These are phyloP conservation scores for Eilema sororculum DNA, from an alignment of 2,888 invertebrate genomes.

Conservation along the genomic window DNA sequence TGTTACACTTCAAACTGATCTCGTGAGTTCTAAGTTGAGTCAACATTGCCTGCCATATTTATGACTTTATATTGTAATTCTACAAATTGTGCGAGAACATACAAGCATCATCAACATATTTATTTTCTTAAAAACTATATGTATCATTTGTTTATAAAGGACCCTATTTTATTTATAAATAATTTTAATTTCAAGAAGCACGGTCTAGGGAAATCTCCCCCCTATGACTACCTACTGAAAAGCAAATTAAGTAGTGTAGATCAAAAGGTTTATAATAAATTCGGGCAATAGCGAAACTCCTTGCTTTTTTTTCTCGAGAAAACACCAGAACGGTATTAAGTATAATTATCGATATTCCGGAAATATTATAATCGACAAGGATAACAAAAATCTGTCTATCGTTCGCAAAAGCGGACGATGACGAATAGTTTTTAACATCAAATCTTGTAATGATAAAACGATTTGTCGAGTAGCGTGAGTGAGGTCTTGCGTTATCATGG, in stretches of 20 bases:
- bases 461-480: neutral
- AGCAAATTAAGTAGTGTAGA: too few relatives aligned
- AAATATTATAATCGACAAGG: too few relatives aligned
- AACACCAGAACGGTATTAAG: too few relatives aligned
- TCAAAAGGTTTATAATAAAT: too few relatives aligned
- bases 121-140: neutral
- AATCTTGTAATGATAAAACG: neutral
- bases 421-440: neutral
- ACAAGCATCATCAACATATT: neutral
- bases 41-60: neutral
- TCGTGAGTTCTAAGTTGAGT: conserved; percentile 3
- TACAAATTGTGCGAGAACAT: neutral
- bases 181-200: too few relatives aligned
- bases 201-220: too few relatives aligned
- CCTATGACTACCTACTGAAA: too few relatives aligned
- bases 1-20: conserved; percentile 13
- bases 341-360: too few relatives aligned
- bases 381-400: too few relatives aligned
- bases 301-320: too few relatives aligned
- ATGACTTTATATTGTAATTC: neutral
- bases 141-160: neutral
- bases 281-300: too few relatives aligned
- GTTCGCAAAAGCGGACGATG: neutral
- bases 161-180: too few relatives aligned
- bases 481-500: neutral